Percentiles rank a stretch among this genome's conserved stretches.
These are phyloP conservation scores for Lasioglossum baleicum DNA, from an alignment of 1,140 invertebrate species.

Conservation along the genomic window DNA sequence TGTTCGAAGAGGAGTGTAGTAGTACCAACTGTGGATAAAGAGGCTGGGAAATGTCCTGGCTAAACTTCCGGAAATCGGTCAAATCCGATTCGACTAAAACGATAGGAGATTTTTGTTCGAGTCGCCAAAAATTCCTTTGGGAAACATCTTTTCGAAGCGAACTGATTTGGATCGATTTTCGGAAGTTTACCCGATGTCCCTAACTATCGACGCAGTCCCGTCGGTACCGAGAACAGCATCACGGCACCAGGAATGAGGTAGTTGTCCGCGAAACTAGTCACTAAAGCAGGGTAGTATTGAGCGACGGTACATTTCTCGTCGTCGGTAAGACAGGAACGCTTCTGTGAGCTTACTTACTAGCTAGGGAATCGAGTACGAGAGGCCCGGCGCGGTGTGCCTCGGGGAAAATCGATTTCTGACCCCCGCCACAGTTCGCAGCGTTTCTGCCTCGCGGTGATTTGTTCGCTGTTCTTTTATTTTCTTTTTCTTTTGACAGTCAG, in stretches of 20 bases:
- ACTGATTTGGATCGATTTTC: too few relatives aligned
- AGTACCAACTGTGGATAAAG: background rate
- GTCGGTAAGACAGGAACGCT: constrained; percentile 66
- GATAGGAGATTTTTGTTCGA: too few relatives aligned
- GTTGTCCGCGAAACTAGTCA: constrained; percentile 37
- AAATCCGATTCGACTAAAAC: too few relatives aligned
- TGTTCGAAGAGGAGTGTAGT: background rate
- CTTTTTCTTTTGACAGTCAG: background rate
- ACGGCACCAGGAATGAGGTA: constrained; percentile 38
- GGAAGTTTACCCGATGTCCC: too few relatives aligned
- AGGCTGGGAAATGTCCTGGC: background rate
- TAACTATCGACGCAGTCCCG: background rate
- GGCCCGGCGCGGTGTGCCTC: constrained; percentile 44
- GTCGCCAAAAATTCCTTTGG: too few relatives aligned
- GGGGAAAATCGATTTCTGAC: constrained; percentile 69
- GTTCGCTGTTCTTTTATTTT: background rate
- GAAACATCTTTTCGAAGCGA: too few relatives aligned
- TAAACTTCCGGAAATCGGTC: too few relatives aligned
- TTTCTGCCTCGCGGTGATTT: constrained; percentile 11
- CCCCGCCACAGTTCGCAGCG: constrained; percentile 62
- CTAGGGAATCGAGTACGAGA: constrained; percentile 63
- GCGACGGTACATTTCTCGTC: constrained; percentile 35
- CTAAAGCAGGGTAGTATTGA: constrained; percentile 15
- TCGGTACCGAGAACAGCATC: constrained; percentile 9
- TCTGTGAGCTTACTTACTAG: constrained; percentile 55